A percentile compares a stretch with the other conserved stretches of the same genome.
phyloP scores from a whole-genome alignment of 2,888 invertebrate species.

The Drosophila dives region DNA sequence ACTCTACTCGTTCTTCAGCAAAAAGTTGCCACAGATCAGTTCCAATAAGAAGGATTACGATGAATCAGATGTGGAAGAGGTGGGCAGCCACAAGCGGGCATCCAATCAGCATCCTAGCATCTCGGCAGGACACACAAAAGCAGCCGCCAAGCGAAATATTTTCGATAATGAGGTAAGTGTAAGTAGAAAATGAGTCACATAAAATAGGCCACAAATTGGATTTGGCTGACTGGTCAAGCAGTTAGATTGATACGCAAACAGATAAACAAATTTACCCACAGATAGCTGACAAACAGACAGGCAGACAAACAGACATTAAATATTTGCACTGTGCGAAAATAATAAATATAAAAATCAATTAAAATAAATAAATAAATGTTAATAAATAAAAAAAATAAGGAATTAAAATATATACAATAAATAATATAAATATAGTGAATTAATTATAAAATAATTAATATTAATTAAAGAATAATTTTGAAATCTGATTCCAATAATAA shows the following conservation, averaged over 20 bases:
- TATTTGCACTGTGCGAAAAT: too few species aligned
- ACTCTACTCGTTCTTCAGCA: constrained; percentile 66
- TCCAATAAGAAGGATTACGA: constrained; percentile 58
- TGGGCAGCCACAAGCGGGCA: not conserved
- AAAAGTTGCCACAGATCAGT: constrained; percentile 53
- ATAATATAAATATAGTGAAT: too few species aligned
- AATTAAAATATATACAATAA: too few species aligned
- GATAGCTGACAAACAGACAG: constrained; percentile 7
- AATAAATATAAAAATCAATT: too few species aligned
- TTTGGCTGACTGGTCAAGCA: constrained; percentile 45
- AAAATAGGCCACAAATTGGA: constrained; percentile 54
- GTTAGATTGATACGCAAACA: constrained; percentile 20
- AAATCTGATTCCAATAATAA: not conserved
- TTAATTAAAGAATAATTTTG: not conserved
- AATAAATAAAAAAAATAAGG: too few species aligned
- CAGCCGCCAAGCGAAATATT: constrained; percentile 64
- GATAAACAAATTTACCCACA: constrained; percentile 18
- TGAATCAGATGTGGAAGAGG: constrained; percentile 8
- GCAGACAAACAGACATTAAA: too few species aligned
- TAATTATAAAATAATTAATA: not conserved
- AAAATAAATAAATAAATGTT: too few species aligned
- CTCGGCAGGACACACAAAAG: constrained; percentile 49
- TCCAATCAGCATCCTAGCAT: constrained; percentile 60
- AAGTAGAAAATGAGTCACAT: constrained; percentile 11
- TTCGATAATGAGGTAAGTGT: constrained; percentile 37